Evolutionary conservation across 2,797 vertebrate species (phyloP).

Genomic region (Xiphophorus birchmanni): DNA sequence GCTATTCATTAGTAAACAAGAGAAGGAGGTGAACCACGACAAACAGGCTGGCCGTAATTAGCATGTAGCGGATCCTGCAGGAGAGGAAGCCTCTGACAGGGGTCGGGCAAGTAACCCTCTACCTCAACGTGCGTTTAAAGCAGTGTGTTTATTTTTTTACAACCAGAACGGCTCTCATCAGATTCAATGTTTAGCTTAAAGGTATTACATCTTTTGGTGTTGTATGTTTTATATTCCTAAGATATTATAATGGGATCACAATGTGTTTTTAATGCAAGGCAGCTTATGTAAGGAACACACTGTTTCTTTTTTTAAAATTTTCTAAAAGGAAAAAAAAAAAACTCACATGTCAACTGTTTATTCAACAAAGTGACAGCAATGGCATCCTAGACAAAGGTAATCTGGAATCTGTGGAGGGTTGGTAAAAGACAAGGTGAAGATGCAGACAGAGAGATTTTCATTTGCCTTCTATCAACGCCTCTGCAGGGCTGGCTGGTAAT

Average conservation of each 20-base stretch:
- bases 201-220: constrained; percentile 23
- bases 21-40: constrained; percentile 63
- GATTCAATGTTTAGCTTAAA: neutral
- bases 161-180: neutral
- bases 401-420: constrained; percentile 35
- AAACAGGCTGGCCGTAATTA: constrained; percentile 74
- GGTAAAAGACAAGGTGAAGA: constrained; percentile 34
- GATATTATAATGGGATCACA: constrained; percentile 27
- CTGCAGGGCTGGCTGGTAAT: constrained; percentile 62
- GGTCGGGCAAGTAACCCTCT: constrained; percentile 60
- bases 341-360: constrained; percentile 39
- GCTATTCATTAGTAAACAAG: constrained; percentile 81
- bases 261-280: constrained; percentile 37
- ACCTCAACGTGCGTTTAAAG: constrained; percentile 25
- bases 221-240: constrained; percentile 54
- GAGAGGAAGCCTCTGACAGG: constrained; percentile 66
- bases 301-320: constrained; percentile 36
- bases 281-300: constrained; percentile 49
- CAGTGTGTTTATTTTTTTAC: constrained; percentile 36
- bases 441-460: constrained; percentile 47
- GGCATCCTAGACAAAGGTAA: constrained; percentile 50
- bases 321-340: constrained; percentile 37
- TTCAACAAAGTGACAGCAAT: constrained; percentile 53
- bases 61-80: constrained; percentile 69
- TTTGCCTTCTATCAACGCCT: constrained; percentile 63